Base-by-base conservation (phyloP, 2,888 invertebrate genomes). In the Drosophila meridionalis region DNA sequence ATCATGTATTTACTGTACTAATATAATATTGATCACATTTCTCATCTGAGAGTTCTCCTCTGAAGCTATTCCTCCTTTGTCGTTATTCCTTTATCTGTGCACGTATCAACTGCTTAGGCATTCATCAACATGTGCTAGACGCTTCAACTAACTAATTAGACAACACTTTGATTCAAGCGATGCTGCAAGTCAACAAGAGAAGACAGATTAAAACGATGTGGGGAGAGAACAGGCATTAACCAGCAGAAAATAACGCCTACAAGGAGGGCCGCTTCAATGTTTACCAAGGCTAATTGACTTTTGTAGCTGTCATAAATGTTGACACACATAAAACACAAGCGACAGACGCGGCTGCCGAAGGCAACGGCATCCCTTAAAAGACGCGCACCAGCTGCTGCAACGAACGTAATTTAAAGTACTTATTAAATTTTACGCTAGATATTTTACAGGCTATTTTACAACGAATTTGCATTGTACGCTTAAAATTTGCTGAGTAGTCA, bases 261-360 rank as follows among this genome's bases (percentile, higher is more conserved):
- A 48, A 12, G 30, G 9, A 30, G 48, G 40, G 14, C 20, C 12
- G 62, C 50, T 12, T 65, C 45, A 43, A 40, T 61, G 56, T 68
- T 67, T 67, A 58, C 30, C 73, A 69, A 48, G 71, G 79, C 76
- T 83, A 85, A 83, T 85, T 83, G 79, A 76, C 73, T 83, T 85
- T 83, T 85, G 83, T 81, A 48, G 76, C 74, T 72, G 79, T 59
- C 74, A 81, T 83, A 75, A 83, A 82, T 73, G 84, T 71, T 82
- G 76, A 78, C 81, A 79, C 56, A 73, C 71, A 75, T 75, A 70
- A 85, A 78, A 73, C 45, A 64, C 50, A 66, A 66, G 47, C 50
- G 60, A 45, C 47, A 50, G 58, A 7, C 14, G 8, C 43, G 34
- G 47, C 32, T 45, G 56, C 20, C 40, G 32, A 30, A 12, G 34